Evolutionary conservation across 2,113 vertebrate genomes (phyloP).

Genomic region (Ophthalmolycus amberensis): DNA sequence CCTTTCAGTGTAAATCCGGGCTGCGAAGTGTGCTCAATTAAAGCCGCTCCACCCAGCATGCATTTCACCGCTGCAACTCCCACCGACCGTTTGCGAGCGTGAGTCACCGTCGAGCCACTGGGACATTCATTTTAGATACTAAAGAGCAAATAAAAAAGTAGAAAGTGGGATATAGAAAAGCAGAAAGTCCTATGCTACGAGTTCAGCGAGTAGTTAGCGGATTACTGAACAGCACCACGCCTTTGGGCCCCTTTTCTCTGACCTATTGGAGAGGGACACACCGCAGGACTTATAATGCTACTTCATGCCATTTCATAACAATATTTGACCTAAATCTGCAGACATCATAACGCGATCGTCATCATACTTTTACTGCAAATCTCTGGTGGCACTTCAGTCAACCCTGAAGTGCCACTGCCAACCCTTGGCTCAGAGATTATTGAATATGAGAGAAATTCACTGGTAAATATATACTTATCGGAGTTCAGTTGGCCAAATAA

Average conservation of each 20-base stretch:
- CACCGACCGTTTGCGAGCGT: constrained; percentile 36
- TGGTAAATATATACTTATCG: background rate
- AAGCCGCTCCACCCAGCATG: constrained; percentile 46
- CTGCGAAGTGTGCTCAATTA: constrained; percentile 57
- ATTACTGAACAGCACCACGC: background rate
- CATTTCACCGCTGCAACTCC: constrained; percentile 47
- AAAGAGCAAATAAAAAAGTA: background rate
- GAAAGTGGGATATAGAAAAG: background rate
- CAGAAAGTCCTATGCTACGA: background rate
- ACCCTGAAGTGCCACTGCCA: too few relatives aligned
- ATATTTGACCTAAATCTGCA: constrained; percentile 43
- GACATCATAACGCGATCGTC: constrained; percentile 18
- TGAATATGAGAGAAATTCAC: constrained; percentile 1
- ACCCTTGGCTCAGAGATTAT: constrained; percentile 1
- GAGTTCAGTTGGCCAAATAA: background rate
- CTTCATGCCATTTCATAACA: constrained; percentile 23
- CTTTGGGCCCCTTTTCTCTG: constrained; percentile 26
- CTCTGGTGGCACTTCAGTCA: background rate
- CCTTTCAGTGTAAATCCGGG: constrained; percentile 35
- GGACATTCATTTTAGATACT: constrained; percentile 41
- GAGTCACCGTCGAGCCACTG: constrained; percentile 29
- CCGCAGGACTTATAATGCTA: constrained; percentile 22
- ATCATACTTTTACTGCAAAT: constrained; percentile 14
- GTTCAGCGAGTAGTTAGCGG: background rate
- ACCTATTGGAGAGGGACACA: constrained; percentile 44